Percentiles rank a stretch among this genome's conserved stretches.
Conservation (phyloP, 2,888 invertebrate species). For the Drosophila planitibia region DNA sequence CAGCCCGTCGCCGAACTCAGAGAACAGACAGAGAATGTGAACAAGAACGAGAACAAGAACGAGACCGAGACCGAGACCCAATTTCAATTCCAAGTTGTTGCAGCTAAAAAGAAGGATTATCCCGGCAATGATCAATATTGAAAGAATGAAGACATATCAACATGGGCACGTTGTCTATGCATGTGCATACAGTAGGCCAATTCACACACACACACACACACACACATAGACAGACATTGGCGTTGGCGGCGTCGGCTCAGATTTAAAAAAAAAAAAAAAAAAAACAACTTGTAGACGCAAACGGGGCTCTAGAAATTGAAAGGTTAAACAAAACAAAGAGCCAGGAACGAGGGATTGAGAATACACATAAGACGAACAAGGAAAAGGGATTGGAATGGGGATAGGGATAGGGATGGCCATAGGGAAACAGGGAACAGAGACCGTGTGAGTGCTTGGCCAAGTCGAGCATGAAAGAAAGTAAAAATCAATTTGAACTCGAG, state of each 20-base stretch:
- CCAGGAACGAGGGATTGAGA: slow-evolving; percentile 35
- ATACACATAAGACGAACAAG: slow-evolving; percentile 7
- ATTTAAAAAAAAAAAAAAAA: slow-evolving; percentile 30
- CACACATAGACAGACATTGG: slow-evolving; percentile 8
- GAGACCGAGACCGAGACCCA: slow-evolving; percentile 51
- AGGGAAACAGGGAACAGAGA: slow-evolving; percentile 12
- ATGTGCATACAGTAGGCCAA: slow-evolving; percentile 69
- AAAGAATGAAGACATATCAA: slow-evolving; percentile 78
- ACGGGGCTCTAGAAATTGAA: slow-evolving; percentile 67
- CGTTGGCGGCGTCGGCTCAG: slow-evolving; percentile 50
- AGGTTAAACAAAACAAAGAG: slow-evolving; percentile 71
- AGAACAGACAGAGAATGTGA: slow-evolving; percentile 11
- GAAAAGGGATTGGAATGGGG: slow-evolving; percentile 21
- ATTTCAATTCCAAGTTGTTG: slow-evolving; percentile 63
- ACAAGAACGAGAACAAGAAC: slow-evolving; percentile 11
- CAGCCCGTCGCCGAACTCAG: slow-evolving; percentile 33
- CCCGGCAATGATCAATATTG: slow-evolving; percentile 82
- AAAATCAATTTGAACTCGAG: slow-evolving; percentile 78
- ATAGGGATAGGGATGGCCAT: slow-evolving; percentile 5
- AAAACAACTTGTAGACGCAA: slow-evolving; percentile 64
- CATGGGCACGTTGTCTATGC: slow-evolving; percentile 61
- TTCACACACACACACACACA: slow-evolving; percentile 52
- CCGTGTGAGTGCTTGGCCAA: slow-evolving; percentile 40
- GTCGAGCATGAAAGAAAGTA: slow-evolving; percentile 67
- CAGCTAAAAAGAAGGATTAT: slow-evolving; percentile 81